Evolutionary conservation across 2,797 vertebrate species (phyloP).

Genomic region (Hydrophis major): DNA sequence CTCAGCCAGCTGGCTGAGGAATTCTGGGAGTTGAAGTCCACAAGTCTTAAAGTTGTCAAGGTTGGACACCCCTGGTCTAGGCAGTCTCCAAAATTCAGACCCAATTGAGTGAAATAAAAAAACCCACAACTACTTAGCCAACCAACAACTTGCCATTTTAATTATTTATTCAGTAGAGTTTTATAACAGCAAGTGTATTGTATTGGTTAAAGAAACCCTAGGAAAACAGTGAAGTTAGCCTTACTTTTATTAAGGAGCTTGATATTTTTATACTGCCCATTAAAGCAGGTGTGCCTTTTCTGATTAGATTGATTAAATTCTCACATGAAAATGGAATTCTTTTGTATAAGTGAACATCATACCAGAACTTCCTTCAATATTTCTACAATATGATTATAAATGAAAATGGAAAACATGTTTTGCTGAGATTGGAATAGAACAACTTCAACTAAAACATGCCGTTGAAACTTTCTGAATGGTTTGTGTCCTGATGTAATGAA

Average conservation of each 20-base stretch:
- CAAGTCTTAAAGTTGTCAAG: too few relatives aligned
- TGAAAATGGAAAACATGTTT: not conserved
- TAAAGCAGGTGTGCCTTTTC: not conserved
- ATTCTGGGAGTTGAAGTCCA: too few relatives aligned
- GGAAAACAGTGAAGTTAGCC: not conserved
- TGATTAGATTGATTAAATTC: not conserved
- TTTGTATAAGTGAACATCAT: not conserved
- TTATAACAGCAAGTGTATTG: not conserved
- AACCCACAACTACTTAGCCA: not conserved
- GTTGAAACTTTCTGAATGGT: not conserved
- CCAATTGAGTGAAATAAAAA: not conserved
- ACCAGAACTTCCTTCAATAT: not conserved
- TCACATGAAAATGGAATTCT: not conserved
- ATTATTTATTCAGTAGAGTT: not conserved
- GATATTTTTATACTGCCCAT: not conserved
- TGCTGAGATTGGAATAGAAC: not conserved
- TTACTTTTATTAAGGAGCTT: not conserved
- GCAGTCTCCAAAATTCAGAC: not conserved
- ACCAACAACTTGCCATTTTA: not conserved
- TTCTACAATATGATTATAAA: not conserved
- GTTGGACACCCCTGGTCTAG: not conserved
- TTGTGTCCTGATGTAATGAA: not conserved
- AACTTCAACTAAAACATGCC: not conserved
- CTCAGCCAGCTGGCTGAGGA: too few relatives aligned
- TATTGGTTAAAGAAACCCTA: not conserved